Percentiles rank a stretch among this genome's conserved stretches.
These are phyloP conservation scores for Macaria liturata DNA, from an alignment of 2,888 invertebrate genomes.

Conservation along the genomic window DNA sequence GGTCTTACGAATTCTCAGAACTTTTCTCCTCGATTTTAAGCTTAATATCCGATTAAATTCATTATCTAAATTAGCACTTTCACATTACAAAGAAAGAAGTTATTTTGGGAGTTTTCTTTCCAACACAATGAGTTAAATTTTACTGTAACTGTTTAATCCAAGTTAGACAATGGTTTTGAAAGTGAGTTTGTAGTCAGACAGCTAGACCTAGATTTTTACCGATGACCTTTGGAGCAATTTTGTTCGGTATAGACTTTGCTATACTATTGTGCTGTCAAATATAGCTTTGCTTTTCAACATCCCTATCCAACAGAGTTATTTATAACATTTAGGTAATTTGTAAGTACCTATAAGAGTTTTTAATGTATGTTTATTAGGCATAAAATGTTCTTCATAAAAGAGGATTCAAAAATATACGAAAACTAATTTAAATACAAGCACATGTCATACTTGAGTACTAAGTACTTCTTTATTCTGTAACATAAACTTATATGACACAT, in stretches of 20 bases:
- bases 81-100: background rate
- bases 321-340: too few relatives aligned
- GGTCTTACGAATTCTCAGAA: too few relatives aligned
- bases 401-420: too few relatives aligned
- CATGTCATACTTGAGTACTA: too few relatives aligned
- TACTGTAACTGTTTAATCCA: background rate
- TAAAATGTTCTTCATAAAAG: too few relatives aligned
- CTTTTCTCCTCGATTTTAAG: background rate
- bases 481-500: too few relatives aligned
- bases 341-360: too few relatives aligned
- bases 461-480: too few relatives aligned
- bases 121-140: slow-evolving; percentile 1
- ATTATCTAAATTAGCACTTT: slow-evolving; percentile 10
- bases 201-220: slow-evolving; percentile 14
- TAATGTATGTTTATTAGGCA: too few relatives aligned
- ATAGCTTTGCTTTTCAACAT: slow-evolving; percentile 7
- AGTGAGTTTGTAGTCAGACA: slow-evolving; percentile 5
- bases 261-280: slow-evolving; percentile 10
- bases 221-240: slow-evolving; percentile 16
- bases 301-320: background rate
- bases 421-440: too few relatives aligned
- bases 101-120: background rate
- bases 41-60: slow-evolving; percentile 2
- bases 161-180: slow-evolving; percentile 6
- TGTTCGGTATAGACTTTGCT: slow-evolving; percentile 3